phyloP scores from a whole-genome alignment of 1,140 invertebrate genomes.

The Cotesia chilonis region DNA sequence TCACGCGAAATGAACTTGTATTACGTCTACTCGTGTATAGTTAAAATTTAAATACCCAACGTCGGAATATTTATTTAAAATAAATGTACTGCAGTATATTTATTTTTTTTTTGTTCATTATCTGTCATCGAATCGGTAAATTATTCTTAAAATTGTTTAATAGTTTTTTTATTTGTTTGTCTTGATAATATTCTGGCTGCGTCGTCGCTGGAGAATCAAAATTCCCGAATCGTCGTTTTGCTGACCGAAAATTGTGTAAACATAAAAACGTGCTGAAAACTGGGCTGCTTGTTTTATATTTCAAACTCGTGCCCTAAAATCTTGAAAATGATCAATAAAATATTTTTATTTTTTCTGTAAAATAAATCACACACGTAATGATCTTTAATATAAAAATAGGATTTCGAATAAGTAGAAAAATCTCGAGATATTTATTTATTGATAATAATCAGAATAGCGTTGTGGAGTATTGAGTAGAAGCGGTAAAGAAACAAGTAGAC shows the following conservation, averaged over 20 bases:
- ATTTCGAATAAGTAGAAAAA: no score
- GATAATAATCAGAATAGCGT: no score
- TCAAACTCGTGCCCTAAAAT: not conserved
- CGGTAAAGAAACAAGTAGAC: not conserved
- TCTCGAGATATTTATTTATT: no score
- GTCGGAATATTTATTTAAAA: no score
- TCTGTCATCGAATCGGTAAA: not conserved
- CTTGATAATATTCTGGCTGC: conserved; percentile 29
- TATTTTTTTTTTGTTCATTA: not conserved
- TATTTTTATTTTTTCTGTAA: not conserved
- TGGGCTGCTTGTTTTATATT: not conserved
- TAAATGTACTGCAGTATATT: not conserved
- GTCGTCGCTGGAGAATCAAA: conserved; percentile 21
- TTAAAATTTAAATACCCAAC: no score
- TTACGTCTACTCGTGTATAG: not conserved
- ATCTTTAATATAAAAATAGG: not conserved
- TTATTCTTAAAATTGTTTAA: not conserved
- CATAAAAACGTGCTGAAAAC: conserved; percentile 28
- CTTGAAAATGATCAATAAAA: not conserved
- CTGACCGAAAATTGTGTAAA: conserved; percentile 31
- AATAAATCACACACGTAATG: not conserved
- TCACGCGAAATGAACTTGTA: conserved; percentile 3
- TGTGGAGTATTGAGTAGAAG: no score
- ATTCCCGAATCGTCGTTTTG: conserved; percentile 26
- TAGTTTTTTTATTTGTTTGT: not conserved